Conservation (phyloP, 2,113 vertebrate species). For the Lasiurus cinereus region DNA sequence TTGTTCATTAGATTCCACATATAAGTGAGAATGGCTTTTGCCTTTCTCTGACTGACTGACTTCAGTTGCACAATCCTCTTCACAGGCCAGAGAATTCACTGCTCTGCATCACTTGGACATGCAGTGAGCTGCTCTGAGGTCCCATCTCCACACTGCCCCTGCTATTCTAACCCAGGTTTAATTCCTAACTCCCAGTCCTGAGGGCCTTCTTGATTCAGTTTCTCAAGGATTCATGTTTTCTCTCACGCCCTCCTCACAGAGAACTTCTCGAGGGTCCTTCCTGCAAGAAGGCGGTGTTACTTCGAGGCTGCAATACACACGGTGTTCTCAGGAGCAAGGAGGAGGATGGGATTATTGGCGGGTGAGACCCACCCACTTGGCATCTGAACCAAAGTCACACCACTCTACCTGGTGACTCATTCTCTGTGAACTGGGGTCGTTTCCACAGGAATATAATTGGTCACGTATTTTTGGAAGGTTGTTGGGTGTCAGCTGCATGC, state of each 20-base stretch:
- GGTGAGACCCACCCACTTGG: too few species aligned
- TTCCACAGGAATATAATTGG: background rate
- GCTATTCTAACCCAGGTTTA: background rate
- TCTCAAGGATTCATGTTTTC: background rate
- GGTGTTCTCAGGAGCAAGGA: background rate
- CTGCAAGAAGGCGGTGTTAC: background rate
- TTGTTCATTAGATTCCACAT: background rate
- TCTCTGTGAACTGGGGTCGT: background rate
- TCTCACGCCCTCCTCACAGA: background rate
- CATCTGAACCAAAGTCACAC: background rate
- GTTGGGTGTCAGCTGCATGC: background rate
- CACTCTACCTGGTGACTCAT: background rate
- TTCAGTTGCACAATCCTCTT: background rate
- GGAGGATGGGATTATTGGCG: background rate
- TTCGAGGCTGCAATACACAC: background rate
- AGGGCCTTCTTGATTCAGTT: background rate
- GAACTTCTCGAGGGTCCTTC: background rate
- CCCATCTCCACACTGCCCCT: fast-evolving
- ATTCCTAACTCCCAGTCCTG: background rate
- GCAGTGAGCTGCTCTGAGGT: background rate
- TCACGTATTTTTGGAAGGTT: background rate
- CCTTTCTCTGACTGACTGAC: background rate
- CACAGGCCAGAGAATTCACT: background rate
- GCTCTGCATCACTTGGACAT: background rate
- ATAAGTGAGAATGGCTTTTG: background rate